Evolutionary conservation across 2,888 invertebrate genomes (phyloP).

Genomic region (Pedicia rivosa): DNA sequence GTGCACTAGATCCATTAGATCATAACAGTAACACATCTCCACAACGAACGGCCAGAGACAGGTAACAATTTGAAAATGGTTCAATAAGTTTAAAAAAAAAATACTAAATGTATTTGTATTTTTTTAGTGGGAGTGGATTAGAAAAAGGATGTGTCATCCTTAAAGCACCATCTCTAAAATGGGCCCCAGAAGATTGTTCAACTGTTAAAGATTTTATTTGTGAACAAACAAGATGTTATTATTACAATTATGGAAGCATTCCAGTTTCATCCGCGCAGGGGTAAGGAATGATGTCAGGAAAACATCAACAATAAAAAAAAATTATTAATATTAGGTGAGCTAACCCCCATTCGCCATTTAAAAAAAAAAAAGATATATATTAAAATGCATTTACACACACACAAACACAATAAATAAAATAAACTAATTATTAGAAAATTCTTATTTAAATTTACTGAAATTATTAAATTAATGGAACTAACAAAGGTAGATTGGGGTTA

Average conservation of each 20-base stretch:
- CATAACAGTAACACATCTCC: conserved; percentile 60
- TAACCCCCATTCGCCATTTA: conserved; percentile 24
- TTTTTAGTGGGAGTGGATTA: conserved; percentile 42
- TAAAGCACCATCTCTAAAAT: conserved; percentile 59
- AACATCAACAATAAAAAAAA: conserved; percentile 6
- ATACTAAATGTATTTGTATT: background rate
- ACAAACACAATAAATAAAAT: too few species aligned
- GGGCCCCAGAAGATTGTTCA: conserved; percentile 71
- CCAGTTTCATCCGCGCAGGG: conserved; percentile 81
- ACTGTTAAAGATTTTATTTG: conserved; percentile 76
- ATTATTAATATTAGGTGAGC: conserved; percentile 27
- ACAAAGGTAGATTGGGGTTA: too few species aligned
- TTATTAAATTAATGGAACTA: too few species aligned
- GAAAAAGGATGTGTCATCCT: conserved; percentile 61
- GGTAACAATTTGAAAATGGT: too few species aligned
- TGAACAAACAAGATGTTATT: conserved; percentile 80
- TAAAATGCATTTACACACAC: conserved; percentile 15
- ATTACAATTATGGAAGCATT: conserved; percentile 82
- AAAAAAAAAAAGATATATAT: background rate
- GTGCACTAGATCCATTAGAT: conserved; percentile 38
- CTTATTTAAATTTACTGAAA: too few species aligned
- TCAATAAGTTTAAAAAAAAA: too few species aligned
- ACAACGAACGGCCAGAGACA: conserved; percentile 59
- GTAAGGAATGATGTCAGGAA: conserved; percentile 39
- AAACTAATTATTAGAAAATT: too few species aligned